phyloP scores from a whole-genome alignment of 2,797 vertebrate species.

The Mionectes olivaceus region DNA sequence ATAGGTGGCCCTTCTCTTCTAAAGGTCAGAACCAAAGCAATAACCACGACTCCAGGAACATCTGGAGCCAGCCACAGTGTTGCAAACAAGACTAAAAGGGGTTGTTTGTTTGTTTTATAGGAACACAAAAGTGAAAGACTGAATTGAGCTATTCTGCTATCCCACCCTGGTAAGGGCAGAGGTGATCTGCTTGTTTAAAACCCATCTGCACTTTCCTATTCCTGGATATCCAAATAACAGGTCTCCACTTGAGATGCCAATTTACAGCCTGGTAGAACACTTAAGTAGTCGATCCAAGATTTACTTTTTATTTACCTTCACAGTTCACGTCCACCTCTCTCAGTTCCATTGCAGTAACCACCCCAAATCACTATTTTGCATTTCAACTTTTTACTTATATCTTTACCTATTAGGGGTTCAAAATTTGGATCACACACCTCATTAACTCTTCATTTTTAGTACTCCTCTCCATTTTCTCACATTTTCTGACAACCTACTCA shows the following conservation, averaged over 20 bases:
- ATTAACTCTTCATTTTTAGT: background rate
- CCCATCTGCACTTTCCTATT: background rate
- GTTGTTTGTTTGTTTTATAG: background rate
- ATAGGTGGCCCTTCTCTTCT: background rate
- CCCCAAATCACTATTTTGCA: background rate
- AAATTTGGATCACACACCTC: background rate
- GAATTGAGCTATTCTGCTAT: background rate
- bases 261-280: background rate
- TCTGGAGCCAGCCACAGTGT: background rate
- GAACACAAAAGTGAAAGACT: background rate
- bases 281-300: background rate
- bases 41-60: background rate
- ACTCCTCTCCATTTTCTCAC: background rate
- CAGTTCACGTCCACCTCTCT: background rate
- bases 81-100: background rate
- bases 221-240: background rate
- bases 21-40: background rate
- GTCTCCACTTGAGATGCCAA: background rate
- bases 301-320: background rate
- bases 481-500: background rate
- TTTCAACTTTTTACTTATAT: background rate
- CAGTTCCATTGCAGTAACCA: background rate
- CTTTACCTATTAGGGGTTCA: background rate
- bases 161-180: background rate
- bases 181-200: background rate